A percentile compares a stretch with the other conserved stretches of the same genome.
Evolutionary conservation across 2,113 vertebrate species (phyloP).

Genomic region (Felis chaus): DNA sequence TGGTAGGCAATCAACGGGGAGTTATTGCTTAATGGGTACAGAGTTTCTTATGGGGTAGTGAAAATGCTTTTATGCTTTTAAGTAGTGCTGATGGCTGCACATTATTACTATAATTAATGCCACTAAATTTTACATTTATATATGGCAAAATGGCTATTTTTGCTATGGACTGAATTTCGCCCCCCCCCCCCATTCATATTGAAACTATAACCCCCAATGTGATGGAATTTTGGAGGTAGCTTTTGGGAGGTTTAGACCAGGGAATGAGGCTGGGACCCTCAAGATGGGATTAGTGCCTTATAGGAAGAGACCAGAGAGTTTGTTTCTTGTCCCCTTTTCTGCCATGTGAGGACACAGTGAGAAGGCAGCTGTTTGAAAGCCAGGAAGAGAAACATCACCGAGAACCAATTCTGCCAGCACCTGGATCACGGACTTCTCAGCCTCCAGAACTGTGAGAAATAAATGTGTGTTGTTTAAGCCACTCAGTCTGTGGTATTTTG

Average conservation of each 20-base stretch:
- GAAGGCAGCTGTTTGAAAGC: not conserved
- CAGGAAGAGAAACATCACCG: not conserved
- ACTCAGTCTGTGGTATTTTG: too few species aligned
- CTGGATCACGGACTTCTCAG: not conserved
- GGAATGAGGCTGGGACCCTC: not conserved
- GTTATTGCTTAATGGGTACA: too few species aligned
- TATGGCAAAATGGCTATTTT: not conserved
- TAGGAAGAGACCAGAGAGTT: not conserved
- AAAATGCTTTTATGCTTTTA: not conserved
- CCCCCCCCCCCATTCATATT: not conserved
- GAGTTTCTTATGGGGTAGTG: not conserved
- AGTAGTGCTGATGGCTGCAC: not conserved
- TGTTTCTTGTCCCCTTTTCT: not conserved
- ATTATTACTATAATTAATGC: not conserved
- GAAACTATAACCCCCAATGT: not conserved
- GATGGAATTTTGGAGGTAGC: too few species aligned
- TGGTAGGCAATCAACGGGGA: too few species aligned
- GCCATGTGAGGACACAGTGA: not conserved
- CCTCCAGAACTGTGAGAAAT: not conserved
- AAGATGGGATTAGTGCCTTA: too few species aligned
- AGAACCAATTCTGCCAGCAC: not conserved
- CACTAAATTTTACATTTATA: not conserved
- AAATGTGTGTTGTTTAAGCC: not conserved
- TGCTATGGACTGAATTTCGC: not conserved
- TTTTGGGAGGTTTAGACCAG: not conserved